Evolutionary conservation across 2,888 invertebrate genomes (phyloP).

Genomic region (Octonoba sinensis): DNA sequence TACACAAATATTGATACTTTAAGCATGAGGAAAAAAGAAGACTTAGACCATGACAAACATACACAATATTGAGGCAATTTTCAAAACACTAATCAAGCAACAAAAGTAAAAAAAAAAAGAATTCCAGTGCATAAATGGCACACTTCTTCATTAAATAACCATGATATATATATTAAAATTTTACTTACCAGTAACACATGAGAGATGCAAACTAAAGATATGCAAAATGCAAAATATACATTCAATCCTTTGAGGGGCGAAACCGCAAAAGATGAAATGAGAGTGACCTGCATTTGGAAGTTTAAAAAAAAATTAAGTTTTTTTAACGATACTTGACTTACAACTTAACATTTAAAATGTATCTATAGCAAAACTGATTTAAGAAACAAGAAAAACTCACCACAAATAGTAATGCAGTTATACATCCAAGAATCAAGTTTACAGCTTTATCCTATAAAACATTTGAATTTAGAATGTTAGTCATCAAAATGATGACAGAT

Average conservation of each 20-base stretch:
- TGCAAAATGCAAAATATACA: constrained; percentile 71
- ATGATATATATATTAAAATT: not conserved
- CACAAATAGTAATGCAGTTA: constrained; percentile 69
- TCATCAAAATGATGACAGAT: not conserved
- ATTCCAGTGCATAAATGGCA: not conserved
- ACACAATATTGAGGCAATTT: too few relatives aligned
- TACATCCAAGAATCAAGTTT: constrained; percentile 68
- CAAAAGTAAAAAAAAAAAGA: not conserved
- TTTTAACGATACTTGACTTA: too few relatives aligned
- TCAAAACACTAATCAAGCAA: too few relatives aligned
- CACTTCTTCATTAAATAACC: not conserved
- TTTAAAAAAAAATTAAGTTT: too few relatives aligned
- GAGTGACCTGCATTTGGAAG: constrained; percentile 69
- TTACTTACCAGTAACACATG: constrained; percentile 71
- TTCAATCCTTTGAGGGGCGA: constrained; percentile 69
- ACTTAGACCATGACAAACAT: too few relatives aligned
- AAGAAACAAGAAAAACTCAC: constrained; percentile 67
- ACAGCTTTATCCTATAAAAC: constrained; percentile 69
- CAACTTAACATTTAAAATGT: not conserved
- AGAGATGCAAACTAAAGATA: constrained; percentile 70
- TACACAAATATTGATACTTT: too few relatives aligned
- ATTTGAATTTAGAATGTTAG: not conserved
- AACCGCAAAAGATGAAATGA: constrained; percentile 70
- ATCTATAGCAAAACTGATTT: too few relatives aligned
- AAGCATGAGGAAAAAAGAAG: too few relatives aligned